Evolutionary conservation across 2,113 vertebrate species (phyloP).

Genomic region (Tyrannus savana): DNA sequence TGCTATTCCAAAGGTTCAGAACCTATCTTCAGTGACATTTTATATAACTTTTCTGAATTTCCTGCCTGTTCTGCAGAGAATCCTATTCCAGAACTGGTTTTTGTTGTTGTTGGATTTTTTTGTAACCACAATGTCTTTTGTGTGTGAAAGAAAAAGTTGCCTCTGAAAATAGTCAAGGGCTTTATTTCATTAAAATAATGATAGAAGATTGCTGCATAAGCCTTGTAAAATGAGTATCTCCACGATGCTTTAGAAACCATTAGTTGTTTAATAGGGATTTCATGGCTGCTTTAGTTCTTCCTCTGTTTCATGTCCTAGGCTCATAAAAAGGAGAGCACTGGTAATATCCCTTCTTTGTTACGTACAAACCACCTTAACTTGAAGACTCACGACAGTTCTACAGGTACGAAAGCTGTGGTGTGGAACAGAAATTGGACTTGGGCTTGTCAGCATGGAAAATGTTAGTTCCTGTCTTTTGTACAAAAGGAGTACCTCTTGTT

Average conservation of each 20-base stretch:
- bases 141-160: constrained; percentile 13
- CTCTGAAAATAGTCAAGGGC: constrained; percentile 20
- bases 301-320: neutral
- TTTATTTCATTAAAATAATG: constrained; percentile 56
- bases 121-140: neutral
- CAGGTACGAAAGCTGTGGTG: neutral
- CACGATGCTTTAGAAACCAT: constrained; percentile 50
- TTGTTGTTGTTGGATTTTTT: neutral
- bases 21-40: neutral
- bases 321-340: neutral
- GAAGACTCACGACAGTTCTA: neutral
- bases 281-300: constrained; percentile 45
- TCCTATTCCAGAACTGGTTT: neutral
- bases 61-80: neutral
- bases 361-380: neutral
- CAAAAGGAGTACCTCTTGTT: neutral
- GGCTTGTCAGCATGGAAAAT: neutral
- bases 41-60: neutral
- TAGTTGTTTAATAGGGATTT: constrained; percentile 54
- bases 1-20: constrained; percentile 13
- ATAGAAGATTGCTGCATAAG: constrained; percentile 26
- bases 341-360: neutral
- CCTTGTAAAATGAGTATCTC: constrained; percentile 37
- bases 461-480: neutral
- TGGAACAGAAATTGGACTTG: neutral